These are phyloP conservation scores for Matsumyia berberina DNA, from an alignment of 2,888 invertebrate genomes.

Conservation along the genomic window DNA sequence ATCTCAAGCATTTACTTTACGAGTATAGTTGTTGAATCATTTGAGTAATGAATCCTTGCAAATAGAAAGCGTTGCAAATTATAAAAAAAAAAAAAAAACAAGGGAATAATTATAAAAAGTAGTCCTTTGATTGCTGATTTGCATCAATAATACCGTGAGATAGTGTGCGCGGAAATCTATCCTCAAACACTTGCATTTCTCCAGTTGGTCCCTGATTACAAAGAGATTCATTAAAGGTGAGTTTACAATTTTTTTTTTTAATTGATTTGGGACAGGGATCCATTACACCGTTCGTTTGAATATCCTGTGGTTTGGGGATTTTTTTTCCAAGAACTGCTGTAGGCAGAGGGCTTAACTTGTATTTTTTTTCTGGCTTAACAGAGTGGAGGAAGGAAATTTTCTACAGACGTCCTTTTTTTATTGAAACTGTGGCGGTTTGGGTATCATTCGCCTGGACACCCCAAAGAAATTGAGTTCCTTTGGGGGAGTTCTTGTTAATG, in stretches of 20 bases:
- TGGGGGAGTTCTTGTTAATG: no score
- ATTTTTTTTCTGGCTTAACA: neutral
- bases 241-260: slow-evolving; percentile 22
- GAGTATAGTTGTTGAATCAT: slow-evolving; percentile 46
- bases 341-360: neutral
- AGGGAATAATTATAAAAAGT: slow-evolving; percentile 69
- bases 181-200: slow-evolving; percentile 15
- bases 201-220: slow-evolving; percentile 36
- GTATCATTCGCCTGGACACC: neutral
- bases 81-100: slow-evolving; percentile 29
- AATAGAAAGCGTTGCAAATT: slow-evolving; percentile 13
- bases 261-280: neutral
- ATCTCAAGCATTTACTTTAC: slow-evolving; percentile 52
- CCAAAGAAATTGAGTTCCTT: neutral
- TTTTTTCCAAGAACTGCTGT: slow-evolving; percentile 2
- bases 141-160: slow-evolving; percentile 43
- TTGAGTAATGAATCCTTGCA: slow-evolving; percentile 70
- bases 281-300: neutral
- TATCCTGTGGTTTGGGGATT: no score
- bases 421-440: neutral
- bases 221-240: slow-evolving; percentile 60
- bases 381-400: slow-evolving; percentile 11
- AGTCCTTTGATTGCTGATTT: slow-evolving; percentile 69
- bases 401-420: slow-evolving; percentile 9
- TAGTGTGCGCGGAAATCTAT: slow-evolving; percentile 43